Base-by-base conservation (phyloP, 35 echinoderm and acorn worm species). In the Acanthaster planci region DNA sequence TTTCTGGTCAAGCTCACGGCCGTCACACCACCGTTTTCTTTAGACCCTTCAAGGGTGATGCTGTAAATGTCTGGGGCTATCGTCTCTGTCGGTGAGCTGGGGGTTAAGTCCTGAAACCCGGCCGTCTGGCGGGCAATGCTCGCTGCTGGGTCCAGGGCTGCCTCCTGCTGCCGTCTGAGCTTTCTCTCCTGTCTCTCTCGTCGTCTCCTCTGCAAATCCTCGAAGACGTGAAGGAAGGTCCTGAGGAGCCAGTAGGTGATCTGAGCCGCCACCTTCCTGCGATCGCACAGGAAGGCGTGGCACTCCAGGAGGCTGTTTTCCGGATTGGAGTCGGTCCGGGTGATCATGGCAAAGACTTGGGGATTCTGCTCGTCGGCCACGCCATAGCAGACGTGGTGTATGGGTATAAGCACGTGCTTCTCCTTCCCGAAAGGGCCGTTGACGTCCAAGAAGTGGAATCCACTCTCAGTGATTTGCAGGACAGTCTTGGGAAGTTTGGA, bases 391-490 rank as follows among this genome's bases (percentile, higher is more conserved):
- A 99, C 90, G 52, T 99, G 92, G 68, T 99, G 91, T 40, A 99
- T 88, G 19, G 96, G 96, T 77, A 99, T 99, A 7, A 99, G 51
- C 42, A 99, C 92, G 60, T 99, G 96, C 37, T 94, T 99, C 52
- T 94, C 96, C 67, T 99, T 99, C 29, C 96, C 96, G 76, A 99
- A 99, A 0, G 96, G 88, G 56, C 96, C 96, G 59, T 99, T 88
- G 7, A 84, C 81, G 76, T 94, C 96, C 22, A 99, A 64, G 64
- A 99, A 99, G 77, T 99, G 96, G 81, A 99, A 99, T 7, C 96
- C 96, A 51, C 89, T 94, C 76, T 89, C 88, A 32, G 96, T 86
- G 16, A 99, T 93, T 37, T 93, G 87, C 22, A 99, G 56, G 32
- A 86, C 86, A 0, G 85, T 91, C 32, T 91, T 88, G 0, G 88